These are phyloP conservation scores for Theristicus caerulescens DNA, from an alignment of 2,113 vertebrate genomes.

Conservation along the genomic window DNA sequence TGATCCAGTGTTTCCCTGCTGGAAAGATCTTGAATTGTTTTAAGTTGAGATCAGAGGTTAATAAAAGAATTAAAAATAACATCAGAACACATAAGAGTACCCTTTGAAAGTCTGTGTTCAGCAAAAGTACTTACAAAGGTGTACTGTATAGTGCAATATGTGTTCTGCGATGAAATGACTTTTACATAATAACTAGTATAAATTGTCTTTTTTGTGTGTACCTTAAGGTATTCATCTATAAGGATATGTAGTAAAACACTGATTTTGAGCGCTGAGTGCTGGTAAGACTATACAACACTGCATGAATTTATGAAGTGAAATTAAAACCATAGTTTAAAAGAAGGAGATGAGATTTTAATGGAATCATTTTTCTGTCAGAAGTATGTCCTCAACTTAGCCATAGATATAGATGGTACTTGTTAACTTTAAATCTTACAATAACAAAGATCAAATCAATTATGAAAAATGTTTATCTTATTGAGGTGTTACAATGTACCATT, in stretches of 20 bases:
- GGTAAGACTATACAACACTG: background rate
- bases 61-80: constrained; percentile 13
- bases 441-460: background rate
- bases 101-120: background rate
- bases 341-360: background rate
- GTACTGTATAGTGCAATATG: background rate
- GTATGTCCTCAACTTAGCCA: background rate
- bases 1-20: background rate
- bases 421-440: background rate
- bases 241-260: background rate
- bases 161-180: background rate
- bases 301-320: background rate
- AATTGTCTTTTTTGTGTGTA: background rate
- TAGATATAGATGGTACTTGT: background rate
- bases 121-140: background rate
- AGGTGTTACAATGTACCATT: background rate
- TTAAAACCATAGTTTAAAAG: background rate
- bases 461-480: background rate
- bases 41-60: background rate
- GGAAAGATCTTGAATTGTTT: constrained; percentile 1
- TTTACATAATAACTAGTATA: background rate
- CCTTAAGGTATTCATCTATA: background rate
- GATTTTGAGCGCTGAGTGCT: background rate
- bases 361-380: background rate
- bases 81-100: background rate